Percentiles rank a stretch among this genome's conserved stretches.
phyloP scores from a whole-genome alignment of 2,113 vertebrate genomes.

The Leptodactylus fuscus region DNA sequence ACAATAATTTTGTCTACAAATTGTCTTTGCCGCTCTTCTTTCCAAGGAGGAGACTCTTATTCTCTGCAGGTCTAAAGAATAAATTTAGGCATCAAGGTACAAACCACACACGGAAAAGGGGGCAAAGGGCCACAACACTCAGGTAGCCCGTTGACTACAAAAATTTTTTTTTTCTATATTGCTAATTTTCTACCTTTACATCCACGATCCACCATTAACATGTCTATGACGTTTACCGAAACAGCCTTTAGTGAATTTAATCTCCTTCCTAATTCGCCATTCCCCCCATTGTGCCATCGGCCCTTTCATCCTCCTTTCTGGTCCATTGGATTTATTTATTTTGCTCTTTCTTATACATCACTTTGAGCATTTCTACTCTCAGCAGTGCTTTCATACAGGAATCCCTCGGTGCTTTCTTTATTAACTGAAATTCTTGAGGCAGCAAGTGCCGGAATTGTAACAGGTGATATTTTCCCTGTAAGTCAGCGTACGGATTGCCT shows the following conservation, averaged over 20 bases:
- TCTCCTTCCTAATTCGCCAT: constrained; percentile 14
- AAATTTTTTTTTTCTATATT: too few relatives aligned
- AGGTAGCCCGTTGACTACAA: too few relatives aligned
- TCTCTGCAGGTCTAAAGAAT: too few relatives aligned
- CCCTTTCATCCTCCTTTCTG: constrained; percentile 18
- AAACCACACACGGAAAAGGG: too few relatives aligned
- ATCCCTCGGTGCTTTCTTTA: constrained; percentile 61
- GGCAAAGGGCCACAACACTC: too few relatives aligned
- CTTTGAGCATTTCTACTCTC: constrained; percentile 57
- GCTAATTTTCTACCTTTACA: background rate
- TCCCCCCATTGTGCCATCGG: constrained; percentile 30
- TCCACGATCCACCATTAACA: background rate
- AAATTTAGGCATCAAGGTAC: too few relatives aligned
- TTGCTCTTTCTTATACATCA: background rate
- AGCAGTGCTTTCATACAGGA: constrained; percentile 62
- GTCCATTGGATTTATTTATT: constrained; percentile 50
- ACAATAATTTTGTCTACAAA: too few relatives aligned
- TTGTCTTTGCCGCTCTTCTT: too few relatives aligned
- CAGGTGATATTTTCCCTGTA: constrained; percentile 37
- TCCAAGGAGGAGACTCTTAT: too few relatives aligned
- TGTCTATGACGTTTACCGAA: background rate
- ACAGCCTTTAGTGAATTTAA: constrained; percentile 42
- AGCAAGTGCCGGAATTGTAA: constrained; percentile 58
- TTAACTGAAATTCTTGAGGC: constrained; percentile 66
- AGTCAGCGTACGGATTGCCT: background rate